Conservation (phyloP, 2,113 vertebrate genomes). For the Takifugu bimaculatus region DNA sequence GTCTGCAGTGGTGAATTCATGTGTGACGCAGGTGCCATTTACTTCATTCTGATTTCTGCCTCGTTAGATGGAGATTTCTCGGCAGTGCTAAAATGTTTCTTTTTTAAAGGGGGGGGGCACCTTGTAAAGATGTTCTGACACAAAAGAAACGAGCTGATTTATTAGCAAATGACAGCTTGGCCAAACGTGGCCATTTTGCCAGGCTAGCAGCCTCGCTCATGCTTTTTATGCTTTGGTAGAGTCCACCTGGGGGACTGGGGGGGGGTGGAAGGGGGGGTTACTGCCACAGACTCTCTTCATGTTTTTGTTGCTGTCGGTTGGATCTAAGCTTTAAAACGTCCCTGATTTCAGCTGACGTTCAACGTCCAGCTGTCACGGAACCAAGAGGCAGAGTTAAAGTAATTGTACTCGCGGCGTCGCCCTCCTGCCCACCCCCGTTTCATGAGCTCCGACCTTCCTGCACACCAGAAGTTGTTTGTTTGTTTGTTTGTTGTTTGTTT, state of each 20-base stretch:
- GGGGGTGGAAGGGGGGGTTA: no score
- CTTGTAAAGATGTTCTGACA: conserved; percentile 62
- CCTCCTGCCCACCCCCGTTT: conserved; percentile 9
- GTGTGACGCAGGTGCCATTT: conserved; percentile 39
- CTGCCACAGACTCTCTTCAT: no score
- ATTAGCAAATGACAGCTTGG: conserved; percentile 46
- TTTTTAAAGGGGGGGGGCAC: conserved; percentile 7
- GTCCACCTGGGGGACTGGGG: not conserved
- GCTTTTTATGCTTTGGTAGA: conserved; percentile 25
- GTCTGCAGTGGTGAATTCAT: conserved; percentile 28
- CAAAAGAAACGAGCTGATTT: conserved; percentile 46
- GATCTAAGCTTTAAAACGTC: conserved; percentile 64
- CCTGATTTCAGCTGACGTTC: no score
- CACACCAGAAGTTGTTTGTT: conserved; percentile 23
- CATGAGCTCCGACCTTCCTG: conserved; percentile 10
- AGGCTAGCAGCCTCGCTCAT: conserved; percentile 36
- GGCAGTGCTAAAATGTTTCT: conserved; percentile 28
- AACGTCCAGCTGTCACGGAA: conserved; percentile 5
- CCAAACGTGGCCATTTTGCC: conserved; percentile 47
- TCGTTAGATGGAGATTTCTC: conserved; percentile 41
- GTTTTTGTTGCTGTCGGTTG: conserved; percentile 23
- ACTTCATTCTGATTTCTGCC: conserved; percentile 42
- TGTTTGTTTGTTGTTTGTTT: conserved; percentile 12
- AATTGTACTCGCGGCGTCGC: conserved; percentile 5
- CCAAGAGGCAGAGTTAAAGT: conserved; percentile 5